phyloP scores from a whole-genome alignment of 2,888 invertebrate species.

The Buathra laborator region DNA sequence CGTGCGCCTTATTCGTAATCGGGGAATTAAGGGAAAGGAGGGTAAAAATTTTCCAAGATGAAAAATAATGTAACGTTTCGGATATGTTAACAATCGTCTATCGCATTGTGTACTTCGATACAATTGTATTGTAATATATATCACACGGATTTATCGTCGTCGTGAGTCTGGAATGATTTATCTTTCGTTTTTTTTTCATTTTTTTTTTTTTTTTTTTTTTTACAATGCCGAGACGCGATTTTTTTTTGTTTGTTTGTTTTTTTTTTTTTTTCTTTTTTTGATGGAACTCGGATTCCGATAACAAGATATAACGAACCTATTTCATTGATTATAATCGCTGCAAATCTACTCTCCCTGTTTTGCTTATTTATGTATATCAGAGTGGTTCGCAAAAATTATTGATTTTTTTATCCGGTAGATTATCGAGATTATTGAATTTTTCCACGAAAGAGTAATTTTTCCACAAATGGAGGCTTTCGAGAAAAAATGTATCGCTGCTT shows the following conservation, averaged over 20 bases:
- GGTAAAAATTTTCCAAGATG: slow-evolving; percentile 13
- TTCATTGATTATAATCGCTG: slow-evolving; percentile 49
- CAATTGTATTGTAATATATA: slow-evolving; percentile 18
- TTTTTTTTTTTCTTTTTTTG: slow-evolving; percentile 24
- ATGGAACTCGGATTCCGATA: slow-evolving; percentile 48
- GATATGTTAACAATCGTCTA: slow-evolving; percentile 57
- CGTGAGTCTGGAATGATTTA: slow-evolving; percentile 49
- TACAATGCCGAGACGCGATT: slow-evolving; percentile 15
- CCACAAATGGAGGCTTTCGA: too few species aligned
- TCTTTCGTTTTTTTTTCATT: slow-evolving; percentile 17
- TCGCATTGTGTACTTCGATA: slow-evolving; percentile 22
- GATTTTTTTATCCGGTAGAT: too few species aligned
- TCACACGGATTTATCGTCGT: slow-evolving; percentile 39
- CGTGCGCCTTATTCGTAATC: background rate
- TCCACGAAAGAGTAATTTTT: too few species aligned
- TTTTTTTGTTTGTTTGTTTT: slow-evolving; percentile 24
- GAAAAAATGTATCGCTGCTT: too few species aligned
- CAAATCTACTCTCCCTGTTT: slow-evolving; percentile 48
- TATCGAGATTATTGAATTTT: too few species aligned
- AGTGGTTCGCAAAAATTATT: too few species aligned
- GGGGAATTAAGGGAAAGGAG: background rate
- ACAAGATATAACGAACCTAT: slow-evolving; percentile 47
- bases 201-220: slow-evolving; percentile 16
- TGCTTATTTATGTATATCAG: slow-evolving; percentile 27
- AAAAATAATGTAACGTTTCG: slow-evolving; percentile 27